Percentiles rank a stretch among this genome's conserved stretches.
Conservation (phyloP, 1,140 invertebrate species). For the Idris sp. region DNA sequence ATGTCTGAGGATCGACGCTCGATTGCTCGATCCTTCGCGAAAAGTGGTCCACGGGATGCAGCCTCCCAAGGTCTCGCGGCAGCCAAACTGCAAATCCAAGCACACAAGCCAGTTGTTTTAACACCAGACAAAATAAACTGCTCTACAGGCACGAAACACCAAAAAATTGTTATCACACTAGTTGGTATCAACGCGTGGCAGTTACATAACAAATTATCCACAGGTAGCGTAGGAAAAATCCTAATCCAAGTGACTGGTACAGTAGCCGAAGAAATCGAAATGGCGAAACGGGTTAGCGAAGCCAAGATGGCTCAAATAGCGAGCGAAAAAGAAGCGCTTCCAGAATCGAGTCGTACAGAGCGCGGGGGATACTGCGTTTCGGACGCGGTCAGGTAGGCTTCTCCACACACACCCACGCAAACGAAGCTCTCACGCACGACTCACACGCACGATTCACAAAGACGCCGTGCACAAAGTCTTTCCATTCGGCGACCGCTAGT, state of each 20-base stretch:
- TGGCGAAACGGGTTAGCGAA: too few species aligned
- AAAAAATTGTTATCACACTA: too few species aligned
- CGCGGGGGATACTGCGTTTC: slow-evolving; percentile 76
- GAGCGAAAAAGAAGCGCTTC: slow-evolving; percentile 23
- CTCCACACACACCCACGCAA: slow-evolving; percentile 72
- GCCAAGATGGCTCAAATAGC: slow-evolving; percentile 11
- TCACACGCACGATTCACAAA: slow-evolving; percentile 62
- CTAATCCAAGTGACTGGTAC: too few species aligned
- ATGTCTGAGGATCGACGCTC: slow-evolving; percentile 63
- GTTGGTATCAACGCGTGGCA: too few species aligned
- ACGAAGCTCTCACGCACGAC: slow-evolving; percentile 63
- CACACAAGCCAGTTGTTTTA: too few species aligned
- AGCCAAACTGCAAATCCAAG: too few species aligned
- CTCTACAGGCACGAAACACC: too few species aligned
- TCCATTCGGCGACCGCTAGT: slow-evolving; percentile 76
- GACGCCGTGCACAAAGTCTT: slow-evolving; percentile 68
- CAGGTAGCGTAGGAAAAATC: too few species aligned
- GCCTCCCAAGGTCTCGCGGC: slow-evolving; percentile 12
- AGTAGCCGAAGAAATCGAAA: too few species aligned
- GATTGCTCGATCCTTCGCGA: slow-evolving; percentile 38
- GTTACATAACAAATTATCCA: too few species aligned
- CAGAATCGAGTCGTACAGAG: slow-evolving; percentile 64
- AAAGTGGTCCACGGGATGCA: slow-evolving; percentile 19
- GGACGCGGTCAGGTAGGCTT: slow-evolving; percentile 77
- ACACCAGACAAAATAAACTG: too few species aligned